Conservation (phyloP, 2,797 vertebrate genomes). For the Cuculus canorus region DNA sequence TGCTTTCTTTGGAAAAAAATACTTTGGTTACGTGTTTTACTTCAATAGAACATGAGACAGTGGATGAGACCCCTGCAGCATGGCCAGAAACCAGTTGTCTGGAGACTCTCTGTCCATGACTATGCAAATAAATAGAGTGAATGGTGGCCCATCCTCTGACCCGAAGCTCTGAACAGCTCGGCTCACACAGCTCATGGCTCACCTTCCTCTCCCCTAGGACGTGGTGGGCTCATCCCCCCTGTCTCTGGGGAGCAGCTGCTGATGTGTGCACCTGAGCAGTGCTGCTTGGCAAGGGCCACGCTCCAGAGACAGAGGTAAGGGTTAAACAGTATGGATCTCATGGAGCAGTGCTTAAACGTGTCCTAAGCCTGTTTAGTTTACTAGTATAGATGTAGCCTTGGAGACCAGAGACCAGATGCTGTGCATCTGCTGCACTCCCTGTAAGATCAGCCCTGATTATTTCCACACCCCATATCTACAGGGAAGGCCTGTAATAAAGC, state of each 20-base stretch:
- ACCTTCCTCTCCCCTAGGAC: background rate
- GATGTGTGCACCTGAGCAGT: background rate
- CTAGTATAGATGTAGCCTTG: constrained; percentile 73
- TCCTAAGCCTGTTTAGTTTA: constrained; percentile 71
- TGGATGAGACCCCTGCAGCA: background rate
- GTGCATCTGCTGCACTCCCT: constrained; percentile 66
- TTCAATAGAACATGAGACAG: background rate
- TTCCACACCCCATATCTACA: constrained; percentile 58
- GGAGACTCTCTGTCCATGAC: background rate
- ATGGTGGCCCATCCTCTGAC: background rate
- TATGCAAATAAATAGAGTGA: background rate
- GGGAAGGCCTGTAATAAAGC: constrained; percentile 55
- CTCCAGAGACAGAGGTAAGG: background rate
- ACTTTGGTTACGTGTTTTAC: background rate
- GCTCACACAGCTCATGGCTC: background rate
- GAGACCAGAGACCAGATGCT: constrained; percentile 70
- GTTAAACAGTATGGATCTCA: constrained; percentile 51
- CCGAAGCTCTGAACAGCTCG: background rate
- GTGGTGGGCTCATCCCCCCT: background rate
- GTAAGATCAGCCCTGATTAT: constrained; percentile 66
- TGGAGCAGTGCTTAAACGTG: constrained; percentile 51
- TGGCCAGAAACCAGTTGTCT: background rate
- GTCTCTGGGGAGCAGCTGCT: background rate
- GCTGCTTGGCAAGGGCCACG: background rate
- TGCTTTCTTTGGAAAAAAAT: background rate